A percentile compares a stretch with the other conserved stretches of the same genome.
phyloP scores from a whole-genome alignment of 2,888 invertebrate genomes.

The Andrena chrysosceles region DNA sequence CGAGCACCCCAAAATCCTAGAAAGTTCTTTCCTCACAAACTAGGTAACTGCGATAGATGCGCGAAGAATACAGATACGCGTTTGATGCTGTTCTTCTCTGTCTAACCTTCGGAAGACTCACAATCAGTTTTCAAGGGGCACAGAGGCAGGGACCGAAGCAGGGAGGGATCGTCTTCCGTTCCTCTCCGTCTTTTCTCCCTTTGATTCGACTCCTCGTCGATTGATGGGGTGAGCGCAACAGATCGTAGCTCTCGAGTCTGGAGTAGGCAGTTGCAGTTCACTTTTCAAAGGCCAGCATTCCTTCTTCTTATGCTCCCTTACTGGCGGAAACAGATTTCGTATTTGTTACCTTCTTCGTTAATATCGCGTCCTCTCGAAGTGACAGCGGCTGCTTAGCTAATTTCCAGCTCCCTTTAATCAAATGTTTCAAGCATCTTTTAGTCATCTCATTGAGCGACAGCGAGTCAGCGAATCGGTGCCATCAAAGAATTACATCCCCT shows the following conservation, averaged over 20 bases:
- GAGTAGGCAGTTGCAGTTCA: conserved; percentile 39
- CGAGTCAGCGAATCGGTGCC: too few relatives aligned
- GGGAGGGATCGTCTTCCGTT: conserved; percentile 32
- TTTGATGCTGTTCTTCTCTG: conserved; percentile 19
- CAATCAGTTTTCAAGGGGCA: conserved; percentile 23
- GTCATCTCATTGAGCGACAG: too few relatives aligned
- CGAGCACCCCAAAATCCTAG: conserved; percentile 47
- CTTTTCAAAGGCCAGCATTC: conserved; percentile 37
- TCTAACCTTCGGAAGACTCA: conserved; percentile 11
- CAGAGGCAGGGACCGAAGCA: not conserved
- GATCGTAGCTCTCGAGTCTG: conserved; percentile 63
- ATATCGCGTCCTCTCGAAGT: not conserved
- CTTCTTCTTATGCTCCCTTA: conserved; percentile 4
- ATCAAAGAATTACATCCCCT: too few relatives aligned
- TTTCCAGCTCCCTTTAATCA: not conserved
- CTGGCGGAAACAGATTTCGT: conserved; percentile 10
- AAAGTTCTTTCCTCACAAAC: conserved; percentile 29
- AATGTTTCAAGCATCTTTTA: not conserved
- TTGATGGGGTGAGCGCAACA: conserved; percentile 53
- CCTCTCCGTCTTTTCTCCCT: conserved; percentile 54
- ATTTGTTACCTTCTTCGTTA: conserved; percentile 12
- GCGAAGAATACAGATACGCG: conserved; percentile 7
- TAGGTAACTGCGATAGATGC: conserved; percentile 23
- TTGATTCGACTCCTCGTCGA: conserved; percentile 53
- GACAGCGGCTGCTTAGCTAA: not conserved